Base-by-base conservation (phyloP, 2,888 invertebrate species). In the Noctuana brunneofusca region DNA sequence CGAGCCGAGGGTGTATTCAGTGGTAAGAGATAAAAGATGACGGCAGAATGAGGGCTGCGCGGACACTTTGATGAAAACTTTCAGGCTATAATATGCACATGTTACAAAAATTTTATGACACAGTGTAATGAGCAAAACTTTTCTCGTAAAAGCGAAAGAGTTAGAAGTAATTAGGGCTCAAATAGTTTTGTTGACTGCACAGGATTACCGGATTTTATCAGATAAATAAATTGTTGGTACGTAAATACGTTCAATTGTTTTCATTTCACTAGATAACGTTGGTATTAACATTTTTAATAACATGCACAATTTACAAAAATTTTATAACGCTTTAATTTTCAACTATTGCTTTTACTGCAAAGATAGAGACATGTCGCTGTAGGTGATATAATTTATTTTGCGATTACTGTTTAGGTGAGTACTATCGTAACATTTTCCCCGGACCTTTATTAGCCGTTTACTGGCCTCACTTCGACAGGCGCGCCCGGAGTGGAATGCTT, bases 21-120 rank as follows among this genome's bases (percentile, higher is more conserved):
- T 38, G 46, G 54, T 38, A 27, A 49, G 46, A 55, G 54, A 62
- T 55, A 62, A 60, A 60, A 62, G 62, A 62, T 62, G 55, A 62
- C 55, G 62, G 22, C 14, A 49, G 30, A 55, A 62, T 50, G 55
- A 62, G 14, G 49, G 62, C 62, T 62, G 62, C 55, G 49, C 62
- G 55, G 62, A 41, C 62, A 62, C 49, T 62, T 62, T 49, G 62
- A 55, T 62, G 62, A 55, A 62, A 62, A 62, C 62, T 62, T 62
- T 62, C 55, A 49, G 55, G 49, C 35, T 55, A 55, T 62, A 55
- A 55, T 62, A 49, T 62, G 62, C 62, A 62, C 62, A 62, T 55
- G 62, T 41, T 62, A 62, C 55, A 24, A 62, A 58, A 38, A 38
- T 49, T 55, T 62, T 55, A 62, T 62, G 55, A 48, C 38, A 27